Base-by-base conservation (phyloP, 2,797 vertebrate species). In the Salarias fasciatus region DNA sequence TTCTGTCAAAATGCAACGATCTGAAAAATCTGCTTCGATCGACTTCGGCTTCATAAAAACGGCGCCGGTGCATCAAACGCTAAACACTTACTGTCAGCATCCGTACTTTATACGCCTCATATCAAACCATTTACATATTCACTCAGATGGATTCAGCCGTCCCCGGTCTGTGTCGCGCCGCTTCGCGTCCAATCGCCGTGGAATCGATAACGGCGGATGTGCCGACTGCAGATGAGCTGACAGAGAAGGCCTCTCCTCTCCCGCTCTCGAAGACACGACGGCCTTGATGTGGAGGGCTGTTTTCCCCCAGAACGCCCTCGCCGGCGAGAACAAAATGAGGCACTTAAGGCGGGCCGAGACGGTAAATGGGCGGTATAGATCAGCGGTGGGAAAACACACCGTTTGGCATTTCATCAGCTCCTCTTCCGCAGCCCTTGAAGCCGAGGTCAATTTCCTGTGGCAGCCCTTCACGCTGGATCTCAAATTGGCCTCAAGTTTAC, bases 281-380 rank as follows among this genome's bases (percentile, higher is more conserved):
- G 63, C 63, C 65, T 80, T 69, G 45, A 30, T 49, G 51, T 79
- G 11, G 6, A 75, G 62, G 56, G 66, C 53, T 11, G 40, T 63
- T 67, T 47, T 40, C 14, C 33, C 33, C 72, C 35, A 49, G 63
- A 72, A 63, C 37, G 42, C 45, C 41, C 31, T 69, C 69, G 64
- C 33, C 44, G 1, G n/a, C 52, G 47, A 12, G 31, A 57, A 58
- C 37, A 52, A 81, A 61, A 47, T 42, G 6, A 11, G 63, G 52
- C 55, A 29, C 76, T 82, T 80, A 49, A 49, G 43, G 59, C 47
- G 63, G 67, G 53, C 49, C 8, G 69, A 31, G 53, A 59, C 37
- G 10, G 37, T 64, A 72, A 82, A 81, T 67, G 53, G 69, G 9
- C 13, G 7, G 58, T 46, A 69, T 53, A 69, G 72, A 79, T 82